Evolutionary conservation across 1,140 invertebrate genomes (phyloP), one percentile per base, ranked within the genome.

Genomic region (Trichogramma pretiosum): DNA sequence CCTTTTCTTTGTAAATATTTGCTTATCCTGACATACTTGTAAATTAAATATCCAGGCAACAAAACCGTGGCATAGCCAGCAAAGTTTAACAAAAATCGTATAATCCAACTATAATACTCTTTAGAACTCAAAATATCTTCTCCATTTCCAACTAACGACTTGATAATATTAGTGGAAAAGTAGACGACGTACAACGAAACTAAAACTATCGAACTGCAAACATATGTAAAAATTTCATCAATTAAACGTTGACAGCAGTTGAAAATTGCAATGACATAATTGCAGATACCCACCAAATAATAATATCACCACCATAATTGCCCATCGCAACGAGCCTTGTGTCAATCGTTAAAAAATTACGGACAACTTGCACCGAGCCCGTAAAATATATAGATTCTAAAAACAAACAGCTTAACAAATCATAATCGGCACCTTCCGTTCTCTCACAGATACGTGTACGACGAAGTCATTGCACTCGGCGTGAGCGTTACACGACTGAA

Each of bases 31-130:
- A 93, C 76, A 72, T 93, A 93, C 68, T 84, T 85, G 59, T 89
- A 87, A 35, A 94, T 76, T 11, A 95, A 63, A 61, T 80, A 87
- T 32, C 87, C 89, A 9, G 93, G 93, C 40, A 95, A 65, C 64
- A 95, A 78, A 50, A 96, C 76, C 21, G 88, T 89, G 3, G 81
- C 79, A 72, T 97, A 97, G n/a, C 91, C 89, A 26, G 90, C 74
- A 34, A 91, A 73, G 68, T 95, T 97, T 14, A 87, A 64, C 67
- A 79, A 60, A 30, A 88, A 73, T 53, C 84, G 76, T 52, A 91
- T 74, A 7, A 90, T 58, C 90, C 90, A 94, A 58, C 73, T 81
- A 55, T 85, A 80, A 39, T 63, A 63, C 7, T 55, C 62, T 14
- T 60, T 56, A 23, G 55, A 57, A 32, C 56, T 67, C 18, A 66